Evolutionary conservation across 1,140 invertebrate genomes (phyloP), one percentile per base, ranked within the genome.

Genomic region (Zaprionus vittiger): DNA sequence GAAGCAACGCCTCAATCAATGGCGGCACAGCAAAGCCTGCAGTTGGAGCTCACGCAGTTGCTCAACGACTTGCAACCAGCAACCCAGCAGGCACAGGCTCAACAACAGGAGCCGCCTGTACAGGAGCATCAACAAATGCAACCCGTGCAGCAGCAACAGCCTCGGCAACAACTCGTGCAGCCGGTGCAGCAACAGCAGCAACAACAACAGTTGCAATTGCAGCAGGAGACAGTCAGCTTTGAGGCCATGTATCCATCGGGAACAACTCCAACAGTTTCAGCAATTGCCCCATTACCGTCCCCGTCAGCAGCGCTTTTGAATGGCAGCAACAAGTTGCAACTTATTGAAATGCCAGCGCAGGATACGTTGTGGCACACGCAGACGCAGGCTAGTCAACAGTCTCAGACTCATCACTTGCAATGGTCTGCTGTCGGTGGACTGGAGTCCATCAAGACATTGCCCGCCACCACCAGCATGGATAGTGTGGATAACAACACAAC

Each of bases 351-450:
- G 73, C 31, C n/a, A 34, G 52, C 59, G 11, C 67, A 63, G 44
- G 67, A 75, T 20, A 49, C 73, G 9, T 22, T 75, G 31, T 75
- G 70, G 75, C 71, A 77, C 22, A 7, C 41, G 37, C 70, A 31
- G 60, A 59, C 34, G 7, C 57, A 22, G 20, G 20, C 63, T 5
- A 15, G 20, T 4, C 77, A 68, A 4, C 69, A 57, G 20, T 20
- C 71, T n/a, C 66, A 77, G 9, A 38, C 71, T 14, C 67, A 78
- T 12, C 80, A 82, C 11, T 22, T 91, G 55, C 85, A 90, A 56
- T 90, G 85, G 85, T 91, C 86, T 5, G 49, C 81, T 24, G 79
- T 85, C 37, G 85, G 85, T 31, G 85, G 86, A 0, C 62, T 90
- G 62, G 85, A 90, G 73, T 71, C 86, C 17, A 79, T 90, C 6